Conservation (phyloP, 2,797 vertebrate species). For the Neomorphus geoffroyi region DNA sequence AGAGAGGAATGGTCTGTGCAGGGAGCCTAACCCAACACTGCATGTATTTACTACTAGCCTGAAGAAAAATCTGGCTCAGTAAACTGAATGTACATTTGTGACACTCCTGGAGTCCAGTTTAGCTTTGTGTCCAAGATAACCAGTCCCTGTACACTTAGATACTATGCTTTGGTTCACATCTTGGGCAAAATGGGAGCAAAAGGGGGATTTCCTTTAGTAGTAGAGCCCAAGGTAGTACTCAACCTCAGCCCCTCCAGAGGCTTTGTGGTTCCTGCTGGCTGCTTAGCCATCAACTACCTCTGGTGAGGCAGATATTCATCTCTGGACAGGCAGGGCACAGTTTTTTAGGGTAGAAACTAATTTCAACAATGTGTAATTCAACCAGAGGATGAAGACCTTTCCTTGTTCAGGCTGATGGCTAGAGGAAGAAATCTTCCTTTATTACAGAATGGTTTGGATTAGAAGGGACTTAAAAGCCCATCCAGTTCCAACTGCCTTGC, state of each 20-base stretch:
- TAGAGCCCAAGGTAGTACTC: background rate
- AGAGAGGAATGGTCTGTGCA: background rate
- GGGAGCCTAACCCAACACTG: background rate
- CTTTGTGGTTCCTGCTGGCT: fast-evolving
- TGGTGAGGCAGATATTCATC: background rate
- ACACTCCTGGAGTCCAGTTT: background rate
- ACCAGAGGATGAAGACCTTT: background rate
- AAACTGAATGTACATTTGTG: background rate
- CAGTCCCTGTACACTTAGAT: background rate
- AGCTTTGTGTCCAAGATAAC: background rate
- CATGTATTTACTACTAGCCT: background rate
- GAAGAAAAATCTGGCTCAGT: background rate
- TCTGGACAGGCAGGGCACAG: fast-evolving
- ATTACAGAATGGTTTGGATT: too few relatives aligned
- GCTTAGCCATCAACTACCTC: too few relatives aligned
- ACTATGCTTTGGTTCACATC: background rate
- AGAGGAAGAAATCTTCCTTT: background rate
- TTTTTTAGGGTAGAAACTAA: background rate
- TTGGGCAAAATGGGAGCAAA: fast-evolving
- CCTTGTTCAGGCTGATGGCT: background rate
- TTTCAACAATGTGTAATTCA: background rate
- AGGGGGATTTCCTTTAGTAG: background rate
- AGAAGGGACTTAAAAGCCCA: too few relatives aligned
- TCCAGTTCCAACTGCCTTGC: too few relatives aligned
- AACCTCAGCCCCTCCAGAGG: too few relatives aligned